These are phyloP conservation scores for Pyrgus malvae DNA, from an alignment of 2,888 invertebrate genomes.

Conservation along the genomic window DNA sequence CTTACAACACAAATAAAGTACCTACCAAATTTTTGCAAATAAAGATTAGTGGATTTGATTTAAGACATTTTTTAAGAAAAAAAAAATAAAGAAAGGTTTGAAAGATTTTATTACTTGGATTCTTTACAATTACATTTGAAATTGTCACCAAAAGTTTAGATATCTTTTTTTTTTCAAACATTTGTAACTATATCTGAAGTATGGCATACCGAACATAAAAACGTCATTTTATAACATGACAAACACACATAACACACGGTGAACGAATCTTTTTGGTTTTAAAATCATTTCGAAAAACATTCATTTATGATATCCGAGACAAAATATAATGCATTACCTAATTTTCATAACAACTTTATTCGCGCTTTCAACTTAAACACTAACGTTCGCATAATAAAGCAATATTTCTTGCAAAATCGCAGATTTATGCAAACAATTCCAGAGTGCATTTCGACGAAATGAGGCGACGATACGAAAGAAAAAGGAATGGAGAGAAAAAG, in stretches of 20 bases:
- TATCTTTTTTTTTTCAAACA: too few species aligned
- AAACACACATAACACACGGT: not conserved
- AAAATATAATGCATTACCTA: not conserved
- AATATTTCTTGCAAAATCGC: slow-evolving; percentile 14
- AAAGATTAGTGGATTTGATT: too few species aligned
- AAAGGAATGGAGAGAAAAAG: not conserved
- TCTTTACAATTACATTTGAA: too few species aligned
- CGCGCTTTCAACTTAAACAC: slow-evolving; percentile 3
- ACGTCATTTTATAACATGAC: too few species aligned
- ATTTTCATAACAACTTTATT: slow-evolving; percentile 2
- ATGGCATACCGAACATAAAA: too few species aligned
- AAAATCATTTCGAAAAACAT: not conserved
- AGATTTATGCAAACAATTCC: slow-evolving; percentile 20
- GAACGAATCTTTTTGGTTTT: not conserved
- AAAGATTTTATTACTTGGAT: too few species aligned
- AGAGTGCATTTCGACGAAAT: slow-evolving; percentile 28
- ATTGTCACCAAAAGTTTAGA: too few species aligned
- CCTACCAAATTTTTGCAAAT: too few species aligned
- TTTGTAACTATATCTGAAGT: too few species aligned
- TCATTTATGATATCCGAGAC: not conserved
- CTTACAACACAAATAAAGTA: too few species aligned
- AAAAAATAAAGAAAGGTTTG: too few species aligned
- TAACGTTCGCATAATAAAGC: slow-evolving; percentile 16
- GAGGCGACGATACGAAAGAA: slow-evolving; percentile 25
- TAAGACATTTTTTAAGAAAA: too few species aligned